Base-by-base conservation (phyloP, 2,888 invertebrate species). In the Xestoiulus laeticollis region DNA sequence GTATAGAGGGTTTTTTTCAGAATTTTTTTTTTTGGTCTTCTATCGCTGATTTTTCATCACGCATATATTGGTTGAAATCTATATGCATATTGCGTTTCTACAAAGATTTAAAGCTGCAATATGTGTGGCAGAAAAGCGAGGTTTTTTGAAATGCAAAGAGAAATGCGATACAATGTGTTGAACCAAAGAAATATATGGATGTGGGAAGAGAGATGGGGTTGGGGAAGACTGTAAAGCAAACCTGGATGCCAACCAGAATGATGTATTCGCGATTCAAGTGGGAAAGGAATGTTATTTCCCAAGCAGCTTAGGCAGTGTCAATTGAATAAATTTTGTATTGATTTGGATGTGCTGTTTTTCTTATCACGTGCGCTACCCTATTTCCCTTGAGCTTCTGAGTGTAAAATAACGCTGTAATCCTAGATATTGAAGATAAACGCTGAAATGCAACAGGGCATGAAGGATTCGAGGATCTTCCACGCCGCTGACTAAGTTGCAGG, bases 331-430 rank as follows among this genome's bases (percentile, higher is more conserved):
- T 43, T 44, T 44, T 38, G 85, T 85, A 85, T 85, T 85, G 85
- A 85, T 85, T 85, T 85, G 38, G 85, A 85, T 85, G 85, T 22
- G 85, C 44, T 43, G 85, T 43, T 85, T 43, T 85, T 78, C 78
- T 78, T 78, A 78, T 78, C 78, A 78, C 78, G 78, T 30, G 78
- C 78, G 78, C 38, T 85, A 19, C 22, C 44, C 85, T 43, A 85
- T 85, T 85, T 85, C 85, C 85, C 85, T 38, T 22, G 38, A 38
- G 85, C 85, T 44, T 38, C 85, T 43, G 44, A 85, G 85, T 85
- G 85, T 85, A 85, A 85, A 85, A 85, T 85, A 85, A 85, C 85
- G 85, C 85, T 85, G 85, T 85, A 85, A 85, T 85, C 85, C 85
- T 43, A 85, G 38, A 44, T 85, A 85, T 85, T 30, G 78, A 78